Percentiles rank a stretch among this genome's conserved stretches.
Evolutionary conservation across 2,113 vertebrate genomes (phyloP).

Genomic region (Gopherus flavomarginatus): DNA sequence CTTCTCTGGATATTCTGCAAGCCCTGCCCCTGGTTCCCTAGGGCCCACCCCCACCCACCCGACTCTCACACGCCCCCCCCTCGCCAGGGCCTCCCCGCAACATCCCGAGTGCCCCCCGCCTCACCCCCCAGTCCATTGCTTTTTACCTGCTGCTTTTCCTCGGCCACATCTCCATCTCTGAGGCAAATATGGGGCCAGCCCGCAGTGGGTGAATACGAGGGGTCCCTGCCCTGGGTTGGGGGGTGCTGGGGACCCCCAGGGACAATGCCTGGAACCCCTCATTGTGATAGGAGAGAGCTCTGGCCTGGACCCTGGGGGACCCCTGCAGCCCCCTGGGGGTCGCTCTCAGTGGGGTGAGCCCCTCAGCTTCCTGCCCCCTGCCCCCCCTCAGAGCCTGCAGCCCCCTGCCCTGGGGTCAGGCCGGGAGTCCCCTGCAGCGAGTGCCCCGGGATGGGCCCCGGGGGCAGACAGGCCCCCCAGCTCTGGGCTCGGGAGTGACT

Average conservation of each 20-base stretch:
- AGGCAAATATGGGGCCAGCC: conserved; percentile 25
- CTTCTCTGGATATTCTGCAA: background rate
- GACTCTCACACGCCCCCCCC: background rate
- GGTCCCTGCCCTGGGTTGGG: background rate
- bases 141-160: conserved; percentile 21
- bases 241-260: background rate
- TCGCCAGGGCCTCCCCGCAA: background rate
- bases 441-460: background rate
- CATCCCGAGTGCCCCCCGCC: background rate
- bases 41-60: background rate
- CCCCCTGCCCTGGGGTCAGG: background rate
- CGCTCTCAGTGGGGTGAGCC: conserved; percentile 17
- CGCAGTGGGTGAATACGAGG: background rate
- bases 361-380: background rate
- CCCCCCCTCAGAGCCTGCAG: background rate
- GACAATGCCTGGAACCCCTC: no score
- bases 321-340: background rate
- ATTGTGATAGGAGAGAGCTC: conserved; percentile 16
- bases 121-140: background rate
- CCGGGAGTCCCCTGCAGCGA: rapidly evolving
- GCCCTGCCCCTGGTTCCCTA: background rate
- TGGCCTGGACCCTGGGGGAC: background rate
- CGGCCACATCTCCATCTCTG: background rate
- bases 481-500: no score
- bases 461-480: background rate